Percentiles rank a stretch among this genome's conserved stretches.
Evolutionary conservation across 2,888 invertebrate species (phyloP).

Genomic region (Drosophila acutilabella): DNA sequence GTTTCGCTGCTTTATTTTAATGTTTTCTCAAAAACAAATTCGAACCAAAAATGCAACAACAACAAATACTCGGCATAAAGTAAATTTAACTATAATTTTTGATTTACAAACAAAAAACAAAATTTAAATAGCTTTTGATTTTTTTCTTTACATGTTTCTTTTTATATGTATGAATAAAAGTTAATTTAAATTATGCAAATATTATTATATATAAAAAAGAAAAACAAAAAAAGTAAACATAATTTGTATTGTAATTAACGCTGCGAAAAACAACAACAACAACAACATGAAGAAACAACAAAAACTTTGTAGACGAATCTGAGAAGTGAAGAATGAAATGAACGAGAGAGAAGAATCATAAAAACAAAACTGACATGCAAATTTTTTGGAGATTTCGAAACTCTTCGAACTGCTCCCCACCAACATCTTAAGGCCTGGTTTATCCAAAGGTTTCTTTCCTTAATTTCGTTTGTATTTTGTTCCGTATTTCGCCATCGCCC

Average conservation of each 20-base stretch:
- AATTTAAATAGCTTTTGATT: conserved; percentile 40
- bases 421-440: conserved; percentile 16
- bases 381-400: conserved; percentile 31
- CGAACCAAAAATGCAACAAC: conserved; percentile 66
- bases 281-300: conserved; percentile 46
- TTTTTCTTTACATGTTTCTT: conserved; percentile 38
- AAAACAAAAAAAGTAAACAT: conserved; percentile 46
- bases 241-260: conserved; percentile 76
- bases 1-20: conserved; percentile 57
- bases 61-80: conserved; percentile 36
- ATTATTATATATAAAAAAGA: conserved; percentile 35
- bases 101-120: conserved; percentile 42
- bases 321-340: conserved; percentile 36
- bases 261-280: conserved; percentile 52
- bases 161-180: conserved; percentile 49
- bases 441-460: conserved; percentile 23
- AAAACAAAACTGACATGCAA: conserved; percentile 47
- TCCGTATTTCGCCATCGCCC: conserved; percentile 35
- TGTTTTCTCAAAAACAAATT: conserved; percentile 65
- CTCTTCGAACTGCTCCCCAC: conserved; percentile 8
- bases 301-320: conserved; percentile 44
- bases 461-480: conserved; percentile 1
- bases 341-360: conserved; percentile 33
- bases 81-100: conserved; percentile 49
- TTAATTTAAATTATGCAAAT: conserved; percentile 61